Base-by-base conservation (phyloP, 2,113 vertebrate species). In the Ornithorhynchus anatinus region DNA sequence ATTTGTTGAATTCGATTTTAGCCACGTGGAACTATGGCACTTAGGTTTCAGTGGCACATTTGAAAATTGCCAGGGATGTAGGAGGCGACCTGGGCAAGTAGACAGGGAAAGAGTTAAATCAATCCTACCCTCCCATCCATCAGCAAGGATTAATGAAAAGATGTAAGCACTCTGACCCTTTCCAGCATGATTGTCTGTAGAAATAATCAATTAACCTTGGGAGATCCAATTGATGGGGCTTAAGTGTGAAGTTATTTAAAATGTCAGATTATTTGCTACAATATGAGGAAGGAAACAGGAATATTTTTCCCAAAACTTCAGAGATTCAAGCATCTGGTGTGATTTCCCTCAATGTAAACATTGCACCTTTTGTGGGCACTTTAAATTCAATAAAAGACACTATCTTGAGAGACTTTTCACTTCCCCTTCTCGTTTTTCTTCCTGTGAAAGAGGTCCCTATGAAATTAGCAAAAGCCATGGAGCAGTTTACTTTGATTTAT, bases 121-220 rank as follows among this genome's bases (percentile, higher is more conserved):
- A 68, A 27, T 63, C 42, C 69, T 47, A 84, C 72, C 50, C 65
- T 82, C 65, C 88, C 81, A 73, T 82, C 73, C 75, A 90, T 87
- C 82, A 85, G 83, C 75, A 37, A 81, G 86, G 86, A 89, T 91
- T 89, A 91, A 87, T 88, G 83, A 84, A 84, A 89, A 89, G 86
- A 89, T 83, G 75, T 79, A 75, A 89, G 86, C 58, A 6, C 85
- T 89, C 87, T 79, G 89, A 76, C 92, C 89, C 86, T 88, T 82
- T 76, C 89, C 86, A 85, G 89, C 81, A 87, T 81, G 88, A 86
- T 77, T 76, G 81, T 88, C 72, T 87, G 88, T 88, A 91, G 91
- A 91, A 92, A 92, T 91, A 92, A 92, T 92, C 91, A 92, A 90
- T 93, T 92, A 93, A 93, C 91, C 91, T 87, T 80, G 86, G 87